Base-by-base conservation (phyloP, 2,888 invertebrate species). In the Diarsia mendica region DNA sequence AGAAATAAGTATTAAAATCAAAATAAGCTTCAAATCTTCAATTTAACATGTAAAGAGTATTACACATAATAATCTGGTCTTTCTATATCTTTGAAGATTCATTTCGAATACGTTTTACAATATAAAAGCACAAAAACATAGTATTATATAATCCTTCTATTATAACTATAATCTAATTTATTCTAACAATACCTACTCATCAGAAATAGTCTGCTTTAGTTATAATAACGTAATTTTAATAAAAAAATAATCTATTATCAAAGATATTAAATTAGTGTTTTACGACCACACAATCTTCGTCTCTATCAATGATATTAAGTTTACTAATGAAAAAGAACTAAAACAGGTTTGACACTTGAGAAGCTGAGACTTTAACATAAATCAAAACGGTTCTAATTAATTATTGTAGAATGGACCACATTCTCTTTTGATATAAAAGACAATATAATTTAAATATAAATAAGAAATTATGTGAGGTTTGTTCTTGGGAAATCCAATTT, bases 321-420 rank as follows among this genome's bases (percentile, higher is more conserved):
- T 87, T 87, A 81, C 83, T 85, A 81, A 84, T 87, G 83, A 87
- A 90, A 87, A 85, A 77, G 65, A 74, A 76, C 6, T 55, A 70
- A 79, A 83, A 79, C 85, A 18, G 58, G 87, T 87, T 76, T 73
- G 61, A 48, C 58, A 67, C 46, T 70, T 28, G 11, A 63, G 33
- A 71, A 73, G 23, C 64, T 65, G n/a, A 67, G 58, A 72, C 46
- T 55, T 15, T 18, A n/a, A 10, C 53, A 81, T 87, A 87, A 87
- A 86, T 86, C 87, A 86, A 77, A 77, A 77, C 63, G 11, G 51
- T 15, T 75, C 61, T 79, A 71, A 81, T 80, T 86, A 79, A 86
- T 85, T 83, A 85, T 61, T 33, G 28, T 74, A 67, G 48, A 77
- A 72, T 73, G 46, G 64, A 75, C 75, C 68, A 80, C 71, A 85